Evolutionary conservation across 2,113 vertebrate species (phyloP).

Genomic region (Tupaia chinensis): DNA sequence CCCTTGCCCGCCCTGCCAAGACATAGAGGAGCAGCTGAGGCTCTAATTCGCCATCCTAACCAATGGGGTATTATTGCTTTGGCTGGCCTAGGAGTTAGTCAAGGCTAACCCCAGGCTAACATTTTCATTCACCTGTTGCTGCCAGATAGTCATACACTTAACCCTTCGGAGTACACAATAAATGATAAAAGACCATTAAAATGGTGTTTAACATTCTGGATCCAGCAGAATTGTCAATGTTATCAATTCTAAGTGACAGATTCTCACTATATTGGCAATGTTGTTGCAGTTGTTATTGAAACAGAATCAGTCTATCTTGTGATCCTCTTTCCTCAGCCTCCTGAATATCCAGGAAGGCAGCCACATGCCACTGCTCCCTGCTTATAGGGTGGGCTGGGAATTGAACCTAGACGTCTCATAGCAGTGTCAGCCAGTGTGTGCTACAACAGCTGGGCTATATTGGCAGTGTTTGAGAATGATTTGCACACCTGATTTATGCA

Average conservation of each 20-base stretch:
- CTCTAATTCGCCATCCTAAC: neutral
- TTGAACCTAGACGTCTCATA: too few species aligned
- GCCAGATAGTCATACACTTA: neutral
- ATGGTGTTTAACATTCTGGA: neutral
- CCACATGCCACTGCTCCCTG: too few species aligned
- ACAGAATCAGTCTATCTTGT: too few species aligned
- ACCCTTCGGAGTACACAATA: neutral
- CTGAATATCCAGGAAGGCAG: too few species aligned
- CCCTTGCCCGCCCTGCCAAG: fast-evolving
- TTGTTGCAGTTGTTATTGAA: too few species aligned
- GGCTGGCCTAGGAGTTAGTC: neutral
- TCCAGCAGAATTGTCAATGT: neutral
- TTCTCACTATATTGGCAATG: neutral
- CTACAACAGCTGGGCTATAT: neutral
- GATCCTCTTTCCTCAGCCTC: too few species aligned
- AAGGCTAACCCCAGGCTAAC: neutral
- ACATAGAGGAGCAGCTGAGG: fast-evolving
- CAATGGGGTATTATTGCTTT: neutral
- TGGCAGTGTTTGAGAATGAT: neutral
- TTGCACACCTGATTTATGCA: neutral
- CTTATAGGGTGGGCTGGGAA: too few species aligned
- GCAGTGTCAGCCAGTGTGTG: too few species aligned
- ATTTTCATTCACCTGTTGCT: neutral
- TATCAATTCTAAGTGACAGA: neutral
- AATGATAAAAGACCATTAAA: neutral